Conservation (phyloP, 2,888 invertebrate genomes). For the Lasioglossum morio region DNA sequence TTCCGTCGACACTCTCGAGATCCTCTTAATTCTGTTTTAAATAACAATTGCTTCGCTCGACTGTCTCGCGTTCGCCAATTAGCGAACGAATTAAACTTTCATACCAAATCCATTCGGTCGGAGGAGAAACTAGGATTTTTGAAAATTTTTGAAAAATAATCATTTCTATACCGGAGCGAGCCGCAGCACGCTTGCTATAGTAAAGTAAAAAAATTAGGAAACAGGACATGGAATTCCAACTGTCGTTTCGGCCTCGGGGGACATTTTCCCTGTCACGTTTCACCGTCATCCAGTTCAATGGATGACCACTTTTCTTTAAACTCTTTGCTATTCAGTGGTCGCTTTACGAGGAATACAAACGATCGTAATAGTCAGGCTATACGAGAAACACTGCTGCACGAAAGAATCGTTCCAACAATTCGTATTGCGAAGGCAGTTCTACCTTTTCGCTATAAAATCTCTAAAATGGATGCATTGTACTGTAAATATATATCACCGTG, state of each 20-base stretch:
- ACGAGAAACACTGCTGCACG: constrained; percentile 18
- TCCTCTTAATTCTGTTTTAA: not conserved
- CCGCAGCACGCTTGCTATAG: not conserved
- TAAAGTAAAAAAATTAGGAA: not conserved
- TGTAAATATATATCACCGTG: not conserved
- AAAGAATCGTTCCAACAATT: constrained; percentile 5
- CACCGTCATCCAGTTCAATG: constrained; percentile 55
- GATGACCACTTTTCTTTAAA: constrained; percentile 60
- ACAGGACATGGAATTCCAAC: constrained; percentile 14
- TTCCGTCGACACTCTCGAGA: not conserved
- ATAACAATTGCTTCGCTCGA: not conserved
- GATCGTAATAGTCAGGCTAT: constrained; percentile 44
- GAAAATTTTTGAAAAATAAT: not conserved
- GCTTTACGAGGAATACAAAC: constrained; percentile 53
- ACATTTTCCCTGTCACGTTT: constrained; percentile 57
- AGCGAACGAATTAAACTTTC: not conserved
- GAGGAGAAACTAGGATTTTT: not conserved
- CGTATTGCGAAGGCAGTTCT: not conserved
- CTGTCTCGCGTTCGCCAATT: too few species aligned
- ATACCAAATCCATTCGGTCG: not conserved
- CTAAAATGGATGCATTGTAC: not conserved
- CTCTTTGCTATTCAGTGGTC: constrained; percentile 56
- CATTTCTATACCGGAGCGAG: not conserved
- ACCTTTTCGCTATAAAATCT: not conserved
- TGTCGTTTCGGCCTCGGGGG: constrained; percentile 11